These are phyloP conservation scores for Halictus rubicundus DNA, from an alignment of 1,140 invertebrate species.

Conservation along the genomic window DNA sequence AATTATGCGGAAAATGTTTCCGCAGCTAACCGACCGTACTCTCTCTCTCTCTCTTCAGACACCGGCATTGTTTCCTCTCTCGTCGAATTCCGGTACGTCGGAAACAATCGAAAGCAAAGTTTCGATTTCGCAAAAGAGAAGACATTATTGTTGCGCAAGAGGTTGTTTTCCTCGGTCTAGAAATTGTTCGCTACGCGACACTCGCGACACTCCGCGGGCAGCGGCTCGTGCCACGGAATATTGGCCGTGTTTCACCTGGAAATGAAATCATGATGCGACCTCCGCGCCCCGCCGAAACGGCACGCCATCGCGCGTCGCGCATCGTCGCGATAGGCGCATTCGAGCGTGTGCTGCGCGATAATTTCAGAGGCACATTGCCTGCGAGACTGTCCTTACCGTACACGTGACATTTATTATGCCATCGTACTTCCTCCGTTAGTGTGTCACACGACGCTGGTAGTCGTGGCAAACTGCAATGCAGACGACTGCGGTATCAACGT, in stretches of 20 bases:
- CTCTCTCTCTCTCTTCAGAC: background rate
- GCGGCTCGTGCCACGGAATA: background rate
- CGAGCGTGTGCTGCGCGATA: slow-evolving; percentile 27
- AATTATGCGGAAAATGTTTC: slow-evolving; percentile 1
- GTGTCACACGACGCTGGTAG: slow-evolving; percentile 35
- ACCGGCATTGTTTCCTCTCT: background rate
- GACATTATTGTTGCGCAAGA: no score
- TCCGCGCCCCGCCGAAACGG: background rate
- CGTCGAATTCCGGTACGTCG: background rate
- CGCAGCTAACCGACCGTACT: background rate
- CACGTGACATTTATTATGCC: slow-evolving; percentile 57
- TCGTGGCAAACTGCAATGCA: slow-evolving; percentile 48
- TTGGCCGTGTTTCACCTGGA: background rate
- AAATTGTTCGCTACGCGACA: no score
- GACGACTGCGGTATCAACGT: slow-evolving; percentile 33
- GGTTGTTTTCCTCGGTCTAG: no score
- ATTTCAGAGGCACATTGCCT: slow-evolving; percentile 36
- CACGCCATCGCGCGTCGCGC: no score
- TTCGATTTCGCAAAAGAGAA: no score
- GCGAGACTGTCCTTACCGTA: slow-evolving; percentile 19
- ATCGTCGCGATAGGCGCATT: background rate
- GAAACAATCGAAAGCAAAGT: no score
- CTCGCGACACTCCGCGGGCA: no score
- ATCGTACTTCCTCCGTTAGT: slow-evolving; percentile 39
- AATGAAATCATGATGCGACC: background rate